Evolutionary conservation across 1,140 invertebrate genomes (phyloP), one percentile per base, ranked within the genome.

Genomic region (Paracyclopina nana): DNA sequence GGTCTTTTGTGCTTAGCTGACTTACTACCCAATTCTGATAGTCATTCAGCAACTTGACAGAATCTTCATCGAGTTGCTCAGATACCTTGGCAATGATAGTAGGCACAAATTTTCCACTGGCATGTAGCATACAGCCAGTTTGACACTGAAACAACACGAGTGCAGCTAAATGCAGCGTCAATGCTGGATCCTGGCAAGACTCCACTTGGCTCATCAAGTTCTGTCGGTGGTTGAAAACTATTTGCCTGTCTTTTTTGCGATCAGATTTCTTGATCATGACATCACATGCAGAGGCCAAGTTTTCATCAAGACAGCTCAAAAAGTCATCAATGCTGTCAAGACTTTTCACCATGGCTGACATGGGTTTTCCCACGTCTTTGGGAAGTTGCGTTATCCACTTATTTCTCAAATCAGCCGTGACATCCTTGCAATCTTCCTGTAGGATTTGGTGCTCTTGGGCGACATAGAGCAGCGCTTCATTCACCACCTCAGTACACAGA

Each of bases 41-140:
- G 44, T 68, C 66, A 14, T 72, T 68, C 3, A 92, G 65, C 31
- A 72, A 60, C 8, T 68, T 57, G 59, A 72, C 70, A 41, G 78
- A 69, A 3, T 80, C 72, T 16, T 68, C 63, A 52, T 72, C 70
- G 24, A 92, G 61, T 52, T 76, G 71, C 20, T 68, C 65, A 54
- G 79, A 74, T 11, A 95, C 68, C 62, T 75, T 80, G 1, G 65
- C 58, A 18, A 94, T 65, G 54, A 95, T 74, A 18, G 74, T 68
- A 0, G 84, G 78, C 3, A 95, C 82, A 66, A 87, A 85, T 62
- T 83, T 77, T 0, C 88, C 88, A 22, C 86, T 90, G 9, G 82
- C 82, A 61, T 94, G 83, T 12, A 96, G 57, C 65, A 88, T 82
- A 56, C 45, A 34, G 2, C 55, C 56, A 11, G 80, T 84, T 0